Evolutionary conservation across 2,113 vertebrate species (phyloP), one percentile per base, ranked within the genome.

Genomic region (Neopipo cinnamomea): DNA sequence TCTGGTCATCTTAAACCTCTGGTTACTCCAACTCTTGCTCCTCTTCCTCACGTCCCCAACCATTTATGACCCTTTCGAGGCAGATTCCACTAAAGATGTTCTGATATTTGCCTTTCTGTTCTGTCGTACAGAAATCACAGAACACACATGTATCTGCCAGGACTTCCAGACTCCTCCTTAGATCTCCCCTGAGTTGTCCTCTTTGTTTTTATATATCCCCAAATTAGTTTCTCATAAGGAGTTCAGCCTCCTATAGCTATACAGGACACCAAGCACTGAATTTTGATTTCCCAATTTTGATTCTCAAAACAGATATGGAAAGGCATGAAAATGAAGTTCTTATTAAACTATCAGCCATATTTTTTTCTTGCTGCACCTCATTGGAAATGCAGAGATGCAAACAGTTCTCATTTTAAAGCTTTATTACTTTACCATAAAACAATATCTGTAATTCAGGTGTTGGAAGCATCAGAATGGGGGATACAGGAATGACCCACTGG

Each of bases 41-140:
- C 35, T 77, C 30, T 42, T 83, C 11, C 30, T 91, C 47, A 30
- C n/a, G 58, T 21, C 24, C 86, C 23, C 44, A 79, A 2, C 42
- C 2, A 1, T 71, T 83, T 76, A 6, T 41, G 19, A 28, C 5
- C 11, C 24, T n/a, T 62, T 72, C 0, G 0, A 58, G 12, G 16
- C 16, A 7, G 9, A 8, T 14, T 59, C 16, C 23, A 27, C n/a
- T 73, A 15, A 42, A 2, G 6, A 27, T 12, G 3, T 33, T 35
- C 44, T 47, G 6, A 13, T 70, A 56, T 70, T 84, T 80, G 14
- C 27, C 49, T 61, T 65, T 37, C 35, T 85, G 7, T 28, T 75
- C 27, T 18, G 31, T 28, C 56, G 42, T 6, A n/a, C 11, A 53
- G 55, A 52, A 78, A 18, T 37, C 42, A 41, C 8, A 80, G n/a